A percentile compares a stretch with the other conserved stretches of the same genome.
Evolutionary conservation across 2,888 invertebrate genomes (phyloP).

Genomic region (Phyto melanocephala): DNA sequence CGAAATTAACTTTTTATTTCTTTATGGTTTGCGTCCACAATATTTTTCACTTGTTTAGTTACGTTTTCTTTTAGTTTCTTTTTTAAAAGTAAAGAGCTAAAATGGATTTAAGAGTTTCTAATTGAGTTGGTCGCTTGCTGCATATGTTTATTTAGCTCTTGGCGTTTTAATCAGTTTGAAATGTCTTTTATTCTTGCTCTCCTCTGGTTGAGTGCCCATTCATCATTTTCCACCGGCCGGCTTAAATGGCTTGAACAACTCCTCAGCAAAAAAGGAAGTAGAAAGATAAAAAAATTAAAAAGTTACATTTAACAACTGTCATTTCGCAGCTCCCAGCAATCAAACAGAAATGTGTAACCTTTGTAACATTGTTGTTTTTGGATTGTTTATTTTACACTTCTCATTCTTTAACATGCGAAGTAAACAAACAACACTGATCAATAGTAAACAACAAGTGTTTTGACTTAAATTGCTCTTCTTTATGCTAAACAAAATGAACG

Average conservation of each 20-base stretch:
- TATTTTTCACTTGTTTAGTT: neutral
- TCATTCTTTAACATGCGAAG: neutral
- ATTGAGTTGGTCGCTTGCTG: neutral
- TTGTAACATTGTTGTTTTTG: neutral
- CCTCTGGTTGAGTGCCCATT: neutral
- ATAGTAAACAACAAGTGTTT: constrained; percentile 8
- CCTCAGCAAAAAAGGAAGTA: neutral
- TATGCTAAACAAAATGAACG: no score
- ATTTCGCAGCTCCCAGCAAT: no score
- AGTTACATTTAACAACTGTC: neutral
- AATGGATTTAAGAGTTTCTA: neutral
- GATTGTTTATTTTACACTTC: neutral
- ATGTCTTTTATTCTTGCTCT: neutral
- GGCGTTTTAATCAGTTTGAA: constrained; percentile 20
- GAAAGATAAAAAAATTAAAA: neutral
- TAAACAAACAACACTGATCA: neutral
- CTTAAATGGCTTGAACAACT: neutral
- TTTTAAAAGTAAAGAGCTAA: neutral
- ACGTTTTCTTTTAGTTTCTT: neutral
- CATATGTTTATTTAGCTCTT: neutral
- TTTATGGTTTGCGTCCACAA: neutral
- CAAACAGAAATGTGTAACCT: neutral
- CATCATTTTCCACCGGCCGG: neutral
- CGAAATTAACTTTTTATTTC: neutral
- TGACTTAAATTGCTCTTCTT: neutral